Evolutionary conservation across 2,797 vertebrate genomes (phyloP).

Genomic region (Falco rusticolus): DNA sequence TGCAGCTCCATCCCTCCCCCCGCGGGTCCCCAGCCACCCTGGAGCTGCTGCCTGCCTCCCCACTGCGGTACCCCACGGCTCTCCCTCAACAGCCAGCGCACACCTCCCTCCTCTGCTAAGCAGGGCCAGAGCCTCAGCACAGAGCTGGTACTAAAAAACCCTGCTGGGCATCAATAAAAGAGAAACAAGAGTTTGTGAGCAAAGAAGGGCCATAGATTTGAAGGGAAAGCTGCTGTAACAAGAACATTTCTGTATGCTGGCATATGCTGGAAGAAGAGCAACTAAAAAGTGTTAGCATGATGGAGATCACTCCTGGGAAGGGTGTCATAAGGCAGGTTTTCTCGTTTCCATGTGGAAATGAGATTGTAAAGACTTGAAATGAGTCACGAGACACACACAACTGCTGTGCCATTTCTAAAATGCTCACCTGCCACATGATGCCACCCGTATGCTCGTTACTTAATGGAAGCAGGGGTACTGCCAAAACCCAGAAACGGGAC

Average conservation of each 20-base stretch:
- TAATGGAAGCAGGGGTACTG: neutral
- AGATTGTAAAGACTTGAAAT: neutral
- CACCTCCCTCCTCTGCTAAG: rapidly evolving
- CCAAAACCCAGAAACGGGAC: neutral
- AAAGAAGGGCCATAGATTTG: neutral
- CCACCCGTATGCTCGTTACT: rapidly evolving
- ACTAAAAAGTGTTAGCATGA: neutral
- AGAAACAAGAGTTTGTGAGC: neutral
- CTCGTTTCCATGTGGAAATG: neutral
- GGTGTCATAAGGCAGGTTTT: neutral
- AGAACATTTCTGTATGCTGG: neutral
- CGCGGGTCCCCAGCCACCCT: neutral
- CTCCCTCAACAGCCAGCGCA: neutral
- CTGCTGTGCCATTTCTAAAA: neutral
- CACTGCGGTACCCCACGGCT: neutral
- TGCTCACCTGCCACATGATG: neutral
- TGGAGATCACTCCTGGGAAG: neutral
- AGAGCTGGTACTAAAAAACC: neutral
- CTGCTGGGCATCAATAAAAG: neutral
- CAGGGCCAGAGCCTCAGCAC: neutral
- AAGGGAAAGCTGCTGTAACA: neutral
- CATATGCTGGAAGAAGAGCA: neutral
- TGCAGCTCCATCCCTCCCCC: neutral
- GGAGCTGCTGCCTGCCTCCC: neutral
- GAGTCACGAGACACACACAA: neutral